Evolutionary conservation across 2,888 invertebrate genomes (phyloP).

Genomic region (Teleiodes luculella): DNA sequence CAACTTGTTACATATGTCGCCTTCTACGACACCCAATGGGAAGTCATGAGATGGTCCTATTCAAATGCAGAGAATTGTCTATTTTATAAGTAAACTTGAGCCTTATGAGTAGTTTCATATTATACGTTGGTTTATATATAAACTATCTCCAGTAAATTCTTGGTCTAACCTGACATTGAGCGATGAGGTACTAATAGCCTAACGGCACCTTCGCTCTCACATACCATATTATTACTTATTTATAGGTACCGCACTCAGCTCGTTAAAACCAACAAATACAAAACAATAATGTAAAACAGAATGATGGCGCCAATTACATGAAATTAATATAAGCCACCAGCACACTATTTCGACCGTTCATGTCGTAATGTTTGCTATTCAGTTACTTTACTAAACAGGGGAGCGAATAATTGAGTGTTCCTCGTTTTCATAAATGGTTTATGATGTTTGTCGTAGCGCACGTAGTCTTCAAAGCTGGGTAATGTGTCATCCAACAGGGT

Average conservation of each 20-base stretch:
- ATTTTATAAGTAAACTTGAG: too few relatives aligned
- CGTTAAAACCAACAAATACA: too few relatives aligned
- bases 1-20: too few relatives aligned
- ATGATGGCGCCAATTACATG: neutral
- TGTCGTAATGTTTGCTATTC: neutral
- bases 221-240: neutral
- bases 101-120: too few relatives aligned
- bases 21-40: too few relatives aligned
- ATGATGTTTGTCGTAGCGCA: slow-evolving; percentile 22
- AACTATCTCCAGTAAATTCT: slow-evolving; percentile 8
- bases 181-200: slow-evolving; percentile 40
- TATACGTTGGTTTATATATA: neutral
- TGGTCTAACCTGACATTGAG: slow-evolving; percentile 36
- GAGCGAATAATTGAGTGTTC: slow-evolving; percentile 1
- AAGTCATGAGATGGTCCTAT: too few relatives aligned
- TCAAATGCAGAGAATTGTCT: too few relatives aligned
- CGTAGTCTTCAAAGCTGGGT: slow-evolving; percentile 24
- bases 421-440: slow-evolving; percentile 20
- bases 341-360: neutral
- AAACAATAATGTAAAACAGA: neutral
- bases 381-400: neutral
- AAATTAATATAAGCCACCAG: neutral
- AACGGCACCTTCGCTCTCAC: slow-evolving; percentile 26
- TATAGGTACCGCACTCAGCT: too few relatives aligned
- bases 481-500: slow-evolving; percentile 21